phyloP scores from a whole-genome alignment of 1,140 invertebrate species.

The Drosophila varians region DNA sequence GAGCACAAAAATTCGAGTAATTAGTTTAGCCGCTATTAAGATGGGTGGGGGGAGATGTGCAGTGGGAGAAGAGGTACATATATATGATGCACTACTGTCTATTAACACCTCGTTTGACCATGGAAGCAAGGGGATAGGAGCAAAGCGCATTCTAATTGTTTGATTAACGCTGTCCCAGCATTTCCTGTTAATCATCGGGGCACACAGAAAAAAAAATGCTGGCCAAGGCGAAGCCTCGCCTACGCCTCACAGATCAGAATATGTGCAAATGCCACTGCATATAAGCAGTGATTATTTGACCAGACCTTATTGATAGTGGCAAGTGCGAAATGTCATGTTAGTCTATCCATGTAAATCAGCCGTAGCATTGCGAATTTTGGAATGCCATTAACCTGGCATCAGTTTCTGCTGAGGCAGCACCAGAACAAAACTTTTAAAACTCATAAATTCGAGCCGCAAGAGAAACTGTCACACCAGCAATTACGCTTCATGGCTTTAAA shows the following conservation, averaged over 20 bases:
- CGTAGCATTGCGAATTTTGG: constrained; percentile 39
- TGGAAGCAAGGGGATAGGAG: too few relatives aligned
- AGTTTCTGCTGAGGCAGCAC: constrained; percentile 36
- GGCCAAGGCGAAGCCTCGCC: constrained; percentile 64
- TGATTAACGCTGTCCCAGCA: constrained; percentile 32
- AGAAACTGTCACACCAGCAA: constrained; percentile 36
- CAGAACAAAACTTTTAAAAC: constrained; percentile 16
- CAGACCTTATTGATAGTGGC: background rate
- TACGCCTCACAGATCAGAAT: constrained; percentile 29
- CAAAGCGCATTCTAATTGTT: constrained; percentile 40
- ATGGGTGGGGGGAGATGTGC: background rate
- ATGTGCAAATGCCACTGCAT: constrained; percentile 1
- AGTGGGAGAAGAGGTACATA: constrained; percentile 3
- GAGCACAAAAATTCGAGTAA: constrained; percentile 19
- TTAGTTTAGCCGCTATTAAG: constrained; percentile 4
- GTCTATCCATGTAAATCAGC: constrained; percentile 55
- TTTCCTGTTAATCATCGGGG: constrained; percentile 49
- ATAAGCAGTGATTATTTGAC: background rate
- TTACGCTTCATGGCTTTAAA: constrained; percentile 1
- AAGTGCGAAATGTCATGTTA: constrained; percentile 43
- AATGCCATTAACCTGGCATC: constrained; percentile 43
- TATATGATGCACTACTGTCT: constrained; percentile 2
- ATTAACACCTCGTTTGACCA: constrained; percentile 52
- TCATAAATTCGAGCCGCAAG: constrained; percentile 3
- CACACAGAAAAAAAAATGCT: constrained; percentile 37